Percentiles rank a stretch among this genome's conserved stretches.
Conservation (phyloP, 2,113 vertebrate genomes). For the Cepphus grylle region DNA sequence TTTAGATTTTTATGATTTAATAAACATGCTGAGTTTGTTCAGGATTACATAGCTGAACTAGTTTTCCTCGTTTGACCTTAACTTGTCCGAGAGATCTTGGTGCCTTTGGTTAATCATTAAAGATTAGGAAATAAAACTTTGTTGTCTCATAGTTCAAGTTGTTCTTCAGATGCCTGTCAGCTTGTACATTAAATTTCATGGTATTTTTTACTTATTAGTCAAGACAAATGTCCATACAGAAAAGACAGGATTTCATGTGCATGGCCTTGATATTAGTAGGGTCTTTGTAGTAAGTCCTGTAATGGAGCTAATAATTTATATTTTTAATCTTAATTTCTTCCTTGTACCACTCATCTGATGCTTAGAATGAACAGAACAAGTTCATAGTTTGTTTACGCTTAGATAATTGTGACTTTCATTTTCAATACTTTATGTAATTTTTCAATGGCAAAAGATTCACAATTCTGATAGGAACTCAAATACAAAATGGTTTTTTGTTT, state of each 20-base stretch:
- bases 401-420: not conserved
- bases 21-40: not conserved
- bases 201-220: not conserved
- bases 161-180: not conserved
- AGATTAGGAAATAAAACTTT: not conserved
- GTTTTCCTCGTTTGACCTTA: not conserved
- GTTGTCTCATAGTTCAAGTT: not conserved
- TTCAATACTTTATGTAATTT: not conserved
- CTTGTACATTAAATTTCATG: not conserved
- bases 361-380: not conserved
- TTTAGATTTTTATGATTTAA: not conserved
- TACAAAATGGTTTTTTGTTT: not conserved
- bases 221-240: not conserved
- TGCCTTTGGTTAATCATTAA: constrained; percentile 30
- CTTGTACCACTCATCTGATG: not conserved
- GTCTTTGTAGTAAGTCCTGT: not conserved
- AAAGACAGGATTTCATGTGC: not conserved
- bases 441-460: not conserved
- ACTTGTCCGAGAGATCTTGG: not conserved
- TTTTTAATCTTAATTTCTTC: not conserved
- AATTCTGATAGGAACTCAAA: not conserved
- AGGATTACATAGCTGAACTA: not conserved
- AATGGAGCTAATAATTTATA: not conserved
- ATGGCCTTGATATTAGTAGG: not conserved
- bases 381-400: not conserved